Conservation (phyloP, 2,888 invertebrate species). For the Calameuta idolon region DNA sequence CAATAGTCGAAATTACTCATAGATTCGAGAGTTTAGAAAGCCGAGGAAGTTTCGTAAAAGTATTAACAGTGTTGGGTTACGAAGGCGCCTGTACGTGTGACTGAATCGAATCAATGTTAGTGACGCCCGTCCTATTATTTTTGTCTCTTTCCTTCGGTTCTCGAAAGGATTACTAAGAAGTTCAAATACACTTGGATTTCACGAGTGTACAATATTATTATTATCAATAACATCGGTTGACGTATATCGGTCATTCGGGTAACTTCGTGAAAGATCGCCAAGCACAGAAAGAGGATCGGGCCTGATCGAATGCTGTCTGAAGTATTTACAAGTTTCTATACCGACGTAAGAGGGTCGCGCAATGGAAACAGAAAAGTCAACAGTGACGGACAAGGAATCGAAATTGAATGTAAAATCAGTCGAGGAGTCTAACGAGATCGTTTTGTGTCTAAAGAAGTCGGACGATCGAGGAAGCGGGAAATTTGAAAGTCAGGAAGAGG, state of each 20-base stretch:
- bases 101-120: not conserved
- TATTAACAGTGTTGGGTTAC: not conserved
- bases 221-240: not conserved
- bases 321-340: not conserved
- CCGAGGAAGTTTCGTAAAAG: not conserved
- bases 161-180: not conserved
- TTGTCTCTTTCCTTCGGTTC: not conserved
- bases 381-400: not conserved
- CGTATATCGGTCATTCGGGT: not conserved
- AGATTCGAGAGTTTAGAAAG: not conserved
- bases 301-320: not conserved
- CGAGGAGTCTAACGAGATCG: not conserved
- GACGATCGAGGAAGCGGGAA: slow-evolving; percentile 35
- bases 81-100: not conserved
- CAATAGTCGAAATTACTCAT: not conserved
- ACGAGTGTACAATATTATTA: not conserved
- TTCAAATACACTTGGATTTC: not conserved
- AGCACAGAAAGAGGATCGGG: not conserved
- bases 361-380: not conserved
- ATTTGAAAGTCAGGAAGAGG: not conserved
- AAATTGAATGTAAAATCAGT: not conserved
- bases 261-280: not conserved
- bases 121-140: not conserved
- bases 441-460: not conserved
- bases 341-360: not conserved